A percentile compares a stretch with the other conserved stretches of the same genome.
Evolutionary conservation across 2,113 vertebrate genomes (phyloP).

Genomic region (Lasiurus borealis): DNA sequence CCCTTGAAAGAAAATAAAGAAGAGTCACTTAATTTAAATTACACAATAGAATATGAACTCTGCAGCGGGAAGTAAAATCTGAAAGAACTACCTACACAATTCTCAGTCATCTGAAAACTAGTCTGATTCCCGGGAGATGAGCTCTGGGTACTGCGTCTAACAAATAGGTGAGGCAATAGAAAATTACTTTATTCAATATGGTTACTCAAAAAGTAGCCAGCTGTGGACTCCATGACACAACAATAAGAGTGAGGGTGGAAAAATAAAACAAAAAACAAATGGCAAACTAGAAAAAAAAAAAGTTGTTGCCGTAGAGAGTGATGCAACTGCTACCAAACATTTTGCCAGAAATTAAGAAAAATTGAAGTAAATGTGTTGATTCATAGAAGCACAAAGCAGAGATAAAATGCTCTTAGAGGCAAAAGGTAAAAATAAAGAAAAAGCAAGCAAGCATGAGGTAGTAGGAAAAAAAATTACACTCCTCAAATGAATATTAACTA

Average conservation of each 20-base stretch:
- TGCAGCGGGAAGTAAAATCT: not conserved
- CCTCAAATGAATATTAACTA: not conserved
- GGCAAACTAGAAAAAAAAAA: not conserved
- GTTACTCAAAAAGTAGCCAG: not conserved
- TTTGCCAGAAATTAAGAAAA: slow-evolving; percentile 23
- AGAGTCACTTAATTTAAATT: not conserved
- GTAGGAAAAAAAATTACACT: not conserved
- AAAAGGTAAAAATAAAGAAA: not conserved
- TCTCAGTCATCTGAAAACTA: not conserved
- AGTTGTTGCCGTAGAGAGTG: not conserved
- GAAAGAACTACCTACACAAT: not conserved
- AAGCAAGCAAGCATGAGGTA: not conserved
- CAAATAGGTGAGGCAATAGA: not conserved
- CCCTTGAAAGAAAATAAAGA: not conserved
- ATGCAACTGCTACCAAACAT: not conserved
- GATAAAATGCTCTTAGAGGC: not conserved
- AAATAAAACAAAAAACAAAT: not conserved
- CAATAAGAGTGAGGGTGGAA: not conserved
- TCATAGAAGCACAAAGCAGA: not conserved
- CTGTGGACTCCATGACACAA: not conserved
- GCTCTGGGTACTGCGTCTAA: not conserved
- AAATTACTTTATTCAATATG: not conserved
- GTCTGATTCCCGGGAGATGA: not conserved
- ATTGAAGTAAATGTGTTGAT: not conserved
- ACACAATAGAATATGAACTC: not conserved